Evolutionary conservation across 2,888 invertebrate genomes (phyloP).

Genomic region (Drosophila barbarae): DNA sequence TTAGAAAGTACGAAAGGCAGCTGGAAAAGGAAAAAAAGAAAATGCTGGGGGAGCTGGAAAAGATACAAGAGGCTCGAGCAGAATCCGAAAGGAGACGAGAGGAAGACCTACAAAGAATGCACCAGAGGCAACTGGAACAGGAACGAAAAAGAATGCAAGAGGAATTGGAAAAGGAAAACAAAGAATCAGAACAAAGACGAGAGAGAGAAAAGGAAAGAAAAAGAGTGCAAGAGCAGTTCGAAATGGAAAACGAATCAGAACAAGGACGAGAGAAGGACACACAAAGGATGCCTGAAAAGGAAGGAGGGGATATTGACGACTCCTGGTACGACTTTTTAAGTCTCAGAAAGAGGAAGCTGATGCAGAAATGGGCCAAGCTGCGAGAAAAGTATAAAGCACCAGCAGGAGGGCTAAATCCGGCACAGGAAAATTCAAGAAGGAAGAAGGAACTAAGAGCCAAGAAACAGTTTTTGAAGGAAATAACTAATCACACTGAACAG

Average conservation of each 20-base stretch:
- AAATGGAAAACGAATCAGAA: no score
- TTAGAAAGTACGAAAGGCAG: neutral
- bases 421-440: fast-evolving
- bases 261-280: no score
- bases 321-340: neutral
- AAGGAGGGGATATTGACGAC: neutral
- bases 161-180: neutral
- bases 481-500: neutral
- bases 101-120: neutral
- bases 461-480: neutral
- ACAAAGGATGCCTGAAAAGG: no score
- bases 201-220: no score
- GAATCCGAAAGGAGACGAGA: neutral
- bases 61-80: no score
- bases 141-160: neutral
- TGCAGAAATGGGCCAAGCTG: neutral
- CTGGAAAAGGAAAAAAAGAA: neutral
- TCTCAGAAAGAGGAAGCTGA: neutral
- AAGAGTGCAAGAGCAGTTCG: no score
- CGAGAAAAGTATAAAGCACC: neutral
- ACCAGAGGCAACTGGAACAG: no score
- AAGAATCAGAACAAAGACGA: neutral
- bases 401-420: no score
- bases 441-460: neutral
- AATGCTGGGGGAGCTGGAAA: no score